Conservation (phyloP, 1,140 invertebrate species). For the Acyrthosiphon pisum region DNA sequence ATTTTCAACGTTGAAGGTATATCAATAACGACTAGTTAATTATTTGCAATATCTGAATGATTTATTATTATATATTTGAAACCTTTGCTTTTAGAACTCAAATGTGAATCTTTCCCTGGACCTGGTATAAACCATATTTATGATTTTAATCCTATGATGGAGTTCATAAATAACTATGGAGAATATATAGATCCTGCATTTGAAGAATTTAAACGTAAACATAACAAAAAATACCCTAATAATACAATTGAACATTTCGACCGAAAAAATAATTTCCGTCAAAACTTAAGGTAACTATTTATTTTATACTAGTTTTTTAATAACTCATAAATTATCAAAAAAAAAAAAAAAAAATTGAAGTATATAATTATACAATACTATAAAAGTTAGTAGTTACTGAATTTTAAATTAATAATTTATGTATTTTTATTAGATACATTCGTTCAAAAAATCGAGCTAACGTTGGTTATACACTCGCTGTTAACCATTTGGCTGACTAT, state of each 20-base stretch:
- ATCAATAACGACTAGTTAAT: not conserved
- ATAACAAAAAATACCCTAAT: constrained; percentile 74
- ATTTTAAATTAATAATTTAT: not conserved
- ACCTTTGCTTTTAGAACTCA: constrained; percentile 63
- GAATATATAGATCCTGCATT: constrained; percentile 81
- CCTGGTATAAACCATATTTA: constrained; percentile 79
- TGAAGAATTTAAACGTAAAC: constrained; percentile 76
- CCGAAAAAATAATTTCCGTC: constrained; percentile 82
- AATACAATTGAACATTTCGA: constrained; percentile 70
- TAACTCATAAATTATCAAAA: not conserved
- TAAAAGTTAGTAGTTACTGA: not conserved
- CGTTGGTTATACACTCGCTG: constrained; percentile 74
- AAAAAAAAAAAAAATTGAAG: too few species aligned
- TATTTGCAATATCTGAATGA: not conserved
- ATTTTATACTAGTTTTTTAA: constrained; percentile 23
- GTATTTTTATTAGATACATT: constrained; percentile 72
- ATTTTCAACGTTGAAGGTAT: constrained; percentile 72
- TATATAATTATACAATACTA: not conserved
- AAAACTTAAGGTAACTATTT: constrained; percentile 78
- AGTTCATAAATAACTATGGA: constrained; percentile 80
- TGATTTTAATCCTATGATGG: constrained; percentile 91
- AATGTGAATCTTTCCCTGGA: constrained; percentile 85
- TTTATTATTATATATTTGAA: constrained; percentile 17
- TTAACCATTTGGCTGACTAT: constrained; percentile 91
- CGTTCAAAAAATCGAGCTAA: constrained; percentile 84